These are phyloP conservation scores for Chaenocephalus aceratus DNA, from an alignment of 2,113 vertebrate genomes.

Conservation along the genomic window DNA sequence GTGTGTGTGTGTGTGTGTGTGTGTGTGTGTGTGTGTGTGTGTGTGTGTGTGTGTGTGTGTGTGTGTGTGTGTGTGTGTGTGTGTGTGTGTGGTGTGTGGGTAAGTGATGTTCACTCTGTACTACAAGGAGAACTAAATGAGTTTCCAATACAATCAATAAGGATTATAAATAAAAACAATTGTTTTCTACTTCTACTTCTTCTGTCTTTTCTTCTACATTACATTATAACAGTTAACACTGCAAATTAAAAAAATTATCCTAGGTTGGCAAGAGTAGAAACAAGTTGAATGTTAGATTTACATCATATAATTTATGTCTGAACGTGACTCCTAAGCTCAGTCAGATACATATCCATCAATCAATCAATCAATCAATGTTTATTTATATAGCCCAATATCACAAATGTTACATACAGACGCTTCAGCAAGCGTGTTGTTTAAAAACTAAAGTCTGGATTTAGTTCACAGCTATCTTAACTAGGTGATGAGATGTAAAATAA, in stretches of 20 bases:
- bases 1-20: no score
- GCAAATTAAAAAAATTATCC: no score
- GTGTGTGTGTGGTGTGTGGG: no score
- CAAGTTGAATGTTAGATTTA: background rate
- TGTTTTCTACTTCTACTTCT: no score
- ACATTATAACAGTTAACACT: no score
- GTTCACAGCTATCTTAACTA: background rate
- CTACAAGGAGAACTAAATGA: background rate
- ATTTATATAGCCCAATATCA: no score
- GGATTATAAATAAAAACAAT: background rate
- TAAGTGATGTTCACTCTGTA: conserved; percentile 8
- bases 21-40: no score
- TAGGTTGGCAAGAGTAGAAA: background rate
- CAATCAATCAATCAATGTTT: no score
- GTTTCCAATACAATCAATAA: background rate
- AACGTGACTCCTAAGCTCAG: no score
- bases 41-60: no score
- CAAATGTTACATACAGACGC: background rate
- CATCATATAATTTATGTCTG: background rate
- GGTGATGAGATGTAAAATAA: background rate
- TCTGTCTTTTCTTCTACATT: no score
- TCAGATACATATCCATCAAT: background rate
- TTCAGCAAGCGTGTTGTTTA: background rate
- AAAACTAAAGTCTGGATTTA: background rate
- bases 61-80: no score